These are phyloP conservation scores for Myiagra hebetior DNA, from an alignment of 2,113 vertebrate species.

Conservation along the genomic window DNA sequence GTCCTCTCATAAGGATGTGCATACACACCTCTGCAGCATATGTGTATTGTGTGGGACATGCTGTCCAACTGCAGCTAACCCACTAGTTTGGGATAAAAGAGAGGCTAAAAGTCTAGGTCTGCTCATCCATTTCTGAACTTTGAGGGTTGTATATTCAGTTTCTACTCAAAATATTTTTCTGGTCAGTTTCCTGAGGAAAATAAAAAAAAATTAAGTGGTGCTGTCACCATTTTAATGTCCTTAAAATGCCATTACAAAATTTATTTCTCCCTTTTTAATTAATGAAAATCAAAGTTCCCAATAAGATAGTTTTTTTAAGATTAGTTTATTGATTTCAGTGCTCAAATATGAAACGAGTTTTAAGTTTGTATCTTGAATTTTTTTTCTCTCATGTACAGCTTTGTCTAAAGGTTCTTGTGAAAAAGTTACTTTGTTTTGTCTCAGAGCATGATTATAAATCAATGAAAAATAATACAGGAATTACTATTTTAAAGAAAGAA, in stretches of 20 bases:
- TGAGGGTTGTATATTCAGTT: not conserved
- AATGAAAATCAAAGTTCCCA: not conserved
- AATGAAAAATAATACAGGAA: not conserved
- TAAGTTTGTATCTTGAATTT: not conserved
- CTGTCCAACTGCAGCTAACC: not conserved
- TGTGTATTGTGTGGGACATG: fast-evolving
- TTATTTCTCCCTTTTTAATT: not conserved
- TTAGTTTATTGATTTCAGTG: not conserved
- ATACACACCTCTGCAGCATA: not conserved
- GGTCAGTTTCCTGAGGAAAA: not conserved
- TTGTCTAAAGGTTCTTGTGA: not conserved
- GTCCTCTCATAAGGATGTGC: not conserved
- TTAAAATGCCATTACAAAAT: not conserved
- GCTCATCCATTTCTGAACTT: not conserved
- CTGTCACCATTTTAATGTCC: not conserved
- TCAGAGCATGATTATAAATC: not conserved
- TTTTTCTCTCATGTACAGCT: not conserved
- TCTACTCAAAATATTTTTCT: not conserved
- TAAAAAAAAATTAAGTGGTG: not conserved
- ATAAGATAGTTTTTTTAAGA: not conserved
- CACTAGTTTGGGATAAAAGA: not conserved
- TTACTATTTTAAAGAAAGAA: not conserved
- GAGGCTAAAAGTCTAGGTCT: not conserved
- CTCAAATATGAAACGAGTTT: not conserved
- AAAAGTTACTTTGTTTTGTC: not conserved